phyloP scores from a whole-genome alignment of 2,113 vertebrate genomes.

The Nymphicus hollandicus region DNA sequence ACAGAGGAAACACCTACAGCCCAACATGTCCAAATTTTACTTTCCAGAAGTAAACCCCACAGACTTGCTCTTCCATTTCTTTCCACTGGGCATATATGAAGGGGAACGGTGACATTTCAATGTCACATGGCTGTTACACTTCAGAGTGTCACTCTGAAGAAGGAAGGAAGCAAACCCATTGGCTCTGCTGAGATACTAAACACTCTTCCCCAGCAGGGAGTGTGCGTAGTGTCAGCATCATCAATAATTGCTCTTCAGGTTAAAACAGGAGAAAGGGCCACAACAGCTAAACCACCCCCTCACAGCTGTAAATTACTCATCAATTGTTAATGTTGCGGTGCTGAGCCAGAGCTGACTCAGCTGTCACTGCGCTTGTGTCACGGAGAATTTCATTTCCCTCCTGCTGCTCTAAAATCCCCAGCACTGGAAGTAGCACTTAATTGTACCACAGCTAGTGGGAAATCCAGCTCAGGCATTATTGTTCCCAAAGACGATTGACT shows the following conservation, averaged over 20 bases:
- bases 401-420: constrained; percentile 47
- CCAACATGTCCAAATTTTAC: neutral
- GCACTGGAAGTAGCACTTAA: neutral
- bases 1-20: neutral
- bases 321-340: constrained; percentile 60
- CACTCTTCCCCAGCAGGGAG: neutral
- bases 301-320: constrained; percentile 78
- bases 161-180: neutral
- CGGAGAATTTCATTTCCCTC: constrained; percentile 54
- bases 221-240: neutral
- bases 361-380: constrained; percentile 45
- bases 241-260: constrained; percentile 56
- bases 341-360: constrained; percentile 73
- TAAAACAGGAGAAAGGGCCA: constrained; percentile 48
- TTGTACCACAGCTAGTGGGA: neutral
- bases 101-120: neutral
- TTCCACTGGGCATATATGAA: neutral
- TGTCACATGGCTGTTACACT: neutral
- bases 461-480: neutral
- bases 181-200: neutral
- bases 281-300: constrained; percentile 62
- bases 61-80: neutral
- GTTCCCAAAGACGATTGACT: neutral
- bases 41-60: neutral
- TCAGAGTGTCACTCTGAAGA: neutral